Percentiles rank a stretch among this genome's conserved stretches.
These are phyloP conservation scores for Leptopilina clavipes DNA, from an alignment of 1,140 invertebrate species.

Conservation along the genomic window DNA sequence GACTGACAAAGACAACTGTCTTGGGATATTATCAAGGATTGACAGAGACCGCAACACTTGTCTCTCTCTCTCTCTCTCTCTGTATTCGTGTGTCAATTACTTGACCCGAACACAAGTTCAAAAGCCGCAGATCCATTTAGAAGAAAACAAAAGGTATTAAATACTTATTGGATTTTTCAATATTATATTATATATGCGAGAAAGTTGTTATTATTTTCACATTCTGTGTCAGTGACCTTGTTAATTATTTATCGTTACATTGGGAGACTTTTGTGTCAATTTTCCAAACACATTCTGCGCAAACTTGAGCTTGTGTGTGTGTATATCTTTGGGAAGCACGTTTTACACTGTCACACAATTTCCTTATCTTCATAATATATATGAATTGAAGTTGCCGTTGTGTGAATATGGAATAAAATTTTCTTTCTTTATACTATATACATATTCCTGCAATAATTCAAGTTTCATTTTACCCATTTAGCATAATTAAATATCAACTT, in stretches of 20 bases:
- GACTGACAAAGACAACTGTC: constrained; percentile 2
- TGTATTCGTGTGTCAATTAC: constrained; percentile 17
- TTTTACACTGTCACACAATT: constrained; percentile 6
- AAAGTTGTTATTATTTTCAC: background rate
- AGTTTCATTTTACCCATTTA: too few species aligned
- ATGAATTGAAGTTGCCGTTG: background rate
- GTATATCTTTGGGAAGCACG: background rate
- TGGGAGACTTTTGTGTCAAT: background rate
- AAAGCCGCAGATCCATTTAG: background rate
- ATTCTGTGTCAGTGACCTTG: background rate
- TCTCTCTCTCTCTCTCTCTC: background rate
- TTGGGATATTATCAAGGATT: background rate
- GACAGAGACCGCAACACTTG: background rate
- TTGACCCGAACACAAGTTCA: constrained; percentile 2
- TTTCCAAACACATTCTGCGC: background rate
- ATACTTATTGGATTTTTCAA: too few species aligned
- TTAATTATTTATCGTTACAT: too few species aligned
- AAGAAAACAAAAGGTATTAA: background rate
- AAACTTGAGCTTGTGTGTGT: background rate
- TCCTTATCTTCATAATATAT: background rate
- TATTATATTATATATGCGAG: too few species aligned
- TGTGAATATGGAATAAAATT: background rate
- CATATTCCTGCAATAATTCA: background rate
- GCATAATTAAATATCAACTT: too few species aligned
- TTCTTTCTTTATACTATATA: background rate